Base-by-base conservation (phyloP, 2,888 invertebrate genomes). In the Ophion obscuratus region DNA sequence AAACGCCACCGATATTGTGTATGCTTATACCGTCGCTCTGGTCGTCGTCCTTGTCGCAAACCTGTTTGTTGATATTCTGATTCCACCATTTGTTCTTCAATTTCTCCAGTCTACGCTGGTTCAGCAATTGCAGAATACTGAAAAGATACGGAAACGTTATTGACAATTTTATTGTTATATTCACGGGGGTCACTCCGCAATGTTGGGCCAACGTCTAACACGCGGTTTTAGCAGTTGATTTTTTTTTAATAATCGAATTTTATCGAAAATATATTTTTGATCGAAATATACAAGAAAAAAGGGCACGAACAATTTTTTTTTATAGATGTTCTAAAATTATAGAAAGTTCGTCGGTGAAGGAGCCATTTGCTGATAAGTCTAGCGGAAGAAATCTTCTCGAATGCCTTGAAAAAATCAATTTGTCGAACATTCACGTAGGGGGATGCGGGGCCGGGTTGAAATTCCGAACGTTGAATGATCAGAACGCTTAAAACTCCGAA, bases 51-150 rank as follows among this genome's bases (percentile, higher is more conserved):
- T 97, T 97, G 90, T 98, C 97, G 91, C 98, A 98, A 86, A 96
- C 96, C 90, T 96, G 96, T 57, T 96, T 96, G 9, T 96, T 96
- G 0, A 97, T 97, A 91, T 98, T 98, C 87, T 97, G 96, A 90
- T 96, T 97, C 99, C 99, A 99, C 99, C 99, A 99, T 90, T 96
- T 97, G 91, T 99, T 99, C 94, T 99, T 99, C 20, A 99, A 94
- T 89, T 98, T 97, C 94, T 99, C 99, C 89, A 99, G 94, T 92
- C 97, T 97, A 0, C 99, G 96, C 91, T 98, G 97, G 94, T 99
- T 99, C n/a, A 99, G 95, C 57, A 99, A 95, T 90, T 98, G 97
- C 6, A 99, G 95, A 89, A 99, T 99, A 36, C 99, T 99, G 93
- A 6, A 44, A 67, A 61, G n/a, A 75, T 36, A 75, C 75, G 78